Percentiles rank a stretch among this genome's conserved stretches.
Evolutionary conservation across 2,797 vertebrate species (phyloP).

Genomic region (Sebastes kiyomatsui): DNA sequence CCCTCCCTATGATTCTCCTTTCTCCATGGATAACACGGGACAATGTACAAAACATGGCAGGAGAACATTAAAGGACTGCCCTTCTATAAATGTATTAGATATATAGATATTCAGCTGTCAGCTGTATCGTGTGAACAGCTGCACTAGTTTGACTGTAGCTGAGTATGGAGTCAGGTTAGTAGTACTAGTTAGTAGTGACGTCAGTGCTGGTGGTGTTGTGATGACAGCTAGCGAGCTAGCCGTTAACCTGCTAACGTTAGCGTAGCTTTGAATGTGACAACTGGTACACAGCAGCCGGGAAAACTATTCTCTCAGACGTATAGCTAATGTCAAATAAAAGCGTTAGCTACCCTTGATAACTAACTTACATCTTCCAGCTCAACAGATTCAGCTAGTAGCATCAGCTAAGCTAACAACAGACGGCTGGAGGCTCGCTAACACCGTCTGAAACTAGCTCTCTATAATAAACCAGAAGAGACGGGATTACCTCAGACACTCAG

Average conservation of each 20-base stretch:
- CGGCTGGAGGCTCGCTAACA: not conserved
- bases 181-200: too few species aligned
- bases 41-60: not conserved
- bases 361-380: fast-evolving
- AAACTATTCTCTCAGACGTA: too few species aligned
- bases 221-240: not conserved
- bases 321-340: not conserved
- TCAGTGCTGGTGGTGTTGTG: not conserved
- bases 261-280: not conserved
- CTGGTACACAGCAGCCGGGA: not conserved
- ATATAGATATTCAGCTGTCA: not conserved
- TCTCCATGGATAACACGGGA: not conserved
- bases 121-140: not conserved
- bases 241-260: not conserved
- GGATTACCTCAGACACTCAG: not conserved
- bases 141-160: not conserved
- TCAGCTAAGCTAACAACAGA: constrained; percentile 17
- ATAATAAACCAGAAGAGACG: not conserved
- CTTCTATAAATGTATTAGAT: not conserved
- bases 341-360: fast-evolving
- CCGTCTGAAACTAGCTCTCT: not conserved
- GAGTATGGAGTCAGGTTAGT: not conserved
- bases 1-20: too few species aligned
- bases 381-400: not conserved
- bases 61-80: not conserved